Base-by-base conservation (phyloP, 2,888 invertebrate genomes). In the Lithophane leautieri region DNA sequence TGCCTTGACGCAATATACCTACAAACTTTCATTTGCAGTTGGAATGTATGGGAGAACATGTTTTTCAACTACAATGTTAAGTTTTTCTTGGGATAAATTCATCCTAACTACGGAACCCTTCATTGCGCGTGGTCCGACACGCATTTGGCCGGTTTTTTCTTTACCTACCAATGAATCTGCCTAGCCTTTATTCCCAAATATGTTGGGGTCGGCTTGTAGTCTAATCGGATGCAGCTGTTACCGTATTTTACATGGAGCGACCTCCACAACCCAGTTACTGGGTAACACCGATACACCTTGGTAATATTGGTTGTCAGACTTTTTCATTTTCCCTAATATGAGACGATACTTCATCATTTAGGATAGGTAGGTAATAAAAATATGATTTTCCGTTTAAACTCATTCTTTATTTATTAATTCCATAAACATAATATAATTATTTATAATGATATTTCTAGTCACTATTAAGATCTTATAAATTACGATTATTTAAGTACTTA, bases 341-440 rank as follows among this genome's bases (percentile, higher is more conserved):
- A 9, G 7, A 2, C n/a, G 34, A 16, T n/a, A n/a, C 4, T 47
- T 28, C 22, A 66, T 14, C 2, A 47, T 14, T 28, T 47, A 47
- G 22, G 22, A 14, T 22, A 50, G 9, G 9, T 25, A 9, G 22
- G 4, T 34, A 50, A n/a, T 28, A 54, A 76, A 60, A 54, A 56
- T n/a, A 16, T 4, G 0, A 22, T 56, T 75, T 86, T 81, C 76
- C 75, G 81, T 83, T 90, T 90, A 92, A 92, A 92, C 91, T 92
- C 91, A 92, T 91, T 90, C 88, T 95, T 94, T 94, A 94, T 95
- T 95, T 92, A 94, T 93, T 94, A 92, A 92, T 94, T 94, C 90
- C 93, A 95, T 94, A 95, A 94, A 94, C 94, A 94, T 87, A 82
- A 88, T 84, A n/a, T 84, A 92, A 91, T 92, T 92, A 93, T 91